These are phyloP conservation scores for Ceratotherium simum DNA, from an alignment of 2,113 vertebrate species.

Conservation along the genomic window DNA sequence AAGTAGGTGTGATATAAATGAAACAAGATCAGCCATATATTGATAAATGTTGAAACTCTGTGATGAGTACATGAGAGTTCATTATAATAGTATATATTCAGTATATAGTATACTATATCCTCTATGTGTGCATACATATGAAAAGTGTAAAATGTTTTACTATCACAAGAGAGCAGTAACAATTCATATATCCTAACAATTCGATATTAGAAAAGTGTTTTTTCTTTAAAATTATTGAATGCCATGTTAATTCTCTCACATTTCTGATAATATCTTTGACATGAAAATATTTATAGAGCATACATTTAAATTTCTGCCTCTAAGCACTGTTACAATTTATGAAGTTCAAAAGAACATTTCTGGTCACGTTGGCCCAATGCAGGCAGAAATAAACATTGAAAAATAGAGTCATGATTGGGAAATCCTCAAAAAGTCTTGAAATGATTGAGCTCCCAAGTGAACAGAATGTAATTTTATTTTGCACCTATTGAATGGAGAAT, in stretches of 20 bases:
- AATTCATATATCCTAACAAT: background rate
- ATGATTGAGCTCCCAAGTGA: background rate
- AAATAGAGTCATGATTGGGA: background rate
- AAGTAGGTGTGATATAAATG: background rate
- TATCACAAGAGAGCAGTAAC: background rate
- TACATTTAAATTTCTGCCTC: background rate
- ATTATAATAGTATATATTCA: background rate
- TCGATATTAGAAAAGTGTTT: conserved; percentile 4
- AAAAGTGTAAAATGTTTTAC: conserved; percentile 20
- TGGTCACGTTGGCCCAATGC: background rate
- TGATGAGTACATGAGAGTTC: background rate
- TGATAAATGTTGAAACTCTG: background rate
- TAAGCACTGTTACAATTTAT: background rate
- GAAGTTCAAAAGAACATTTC: conserved; percentile 29
- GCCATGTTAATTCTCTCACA: background rate
- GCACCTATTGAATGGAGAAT: conserved; percentile 5
- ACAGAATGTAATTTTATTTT: conserved; percentile 52
- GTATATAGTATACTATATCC: background rate
- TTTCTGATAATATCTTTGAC: conserved; percentile 5
- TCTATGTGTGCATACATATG: background rate
- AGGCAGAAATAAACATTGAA: conserved; percentile 20
- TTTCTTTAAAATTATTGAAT: conserved; percentile 16
- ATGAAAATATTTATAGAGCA: conserved; percentile 9
- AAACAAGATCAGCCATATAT: background rate
- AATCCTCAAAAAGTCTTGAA: conserved; percentile 1